These are phyloP conservation scores for Zalophus californianus DNA, from an alignment of 2,797 vertebrate genomes.

Conservation along the genomic window DNA sequence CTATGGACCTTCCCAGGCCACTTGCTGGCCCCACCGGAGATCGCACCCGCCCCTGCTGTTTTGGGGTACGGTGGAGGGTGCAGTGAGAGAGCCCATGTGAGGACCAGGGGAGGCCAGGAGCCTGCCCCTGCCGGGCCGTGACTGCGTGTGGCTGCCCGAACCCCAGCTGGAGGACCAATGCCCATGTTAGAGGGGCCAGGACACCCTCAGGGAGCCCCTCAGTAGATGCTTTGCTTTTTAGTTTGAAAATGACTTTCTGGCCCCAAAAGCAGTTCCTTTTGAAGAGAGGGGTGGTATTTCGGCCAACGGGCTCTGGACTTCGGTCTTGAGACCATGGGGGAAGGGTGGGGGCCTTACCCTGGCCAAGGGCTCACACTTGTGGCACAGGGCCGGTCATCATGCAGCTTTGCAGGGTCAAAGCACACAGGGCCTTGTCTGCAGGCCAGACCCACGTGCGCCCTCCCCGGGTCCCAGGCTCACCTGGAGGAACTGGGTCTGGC, in stretches of 20 bases:
- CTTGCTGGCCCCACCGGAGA: neutral
- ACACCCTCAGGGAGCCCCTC: neutral
- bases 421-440: neutral
- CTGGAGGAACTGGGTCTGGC: neutral
- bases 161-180: neutral
- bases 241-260: neutral
- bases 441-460: accelerated
- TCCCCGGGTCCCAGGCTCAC: neutral
- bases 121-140: neutral
- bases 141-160: neutral
- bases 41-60: neutral
- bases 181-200: neutral
- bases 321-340: neutral
- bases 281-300: neutral
- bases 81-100: neutral
- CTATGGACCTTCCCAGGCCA: neutral
- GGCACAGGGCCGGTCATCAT: too few relatives aligned
- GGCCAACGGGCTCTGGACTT: neutral
- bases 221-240: neutral
- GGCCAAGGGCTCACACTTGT: neutral
- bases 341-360: neutral
- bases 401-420: neutral
- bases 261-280: neutral
- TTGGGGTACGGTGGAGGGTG: neutral
- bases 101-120: neutral